Conservation (phyloP, 2,888 invertebrate genomes). For the Nomada lathburiana region DNA sequence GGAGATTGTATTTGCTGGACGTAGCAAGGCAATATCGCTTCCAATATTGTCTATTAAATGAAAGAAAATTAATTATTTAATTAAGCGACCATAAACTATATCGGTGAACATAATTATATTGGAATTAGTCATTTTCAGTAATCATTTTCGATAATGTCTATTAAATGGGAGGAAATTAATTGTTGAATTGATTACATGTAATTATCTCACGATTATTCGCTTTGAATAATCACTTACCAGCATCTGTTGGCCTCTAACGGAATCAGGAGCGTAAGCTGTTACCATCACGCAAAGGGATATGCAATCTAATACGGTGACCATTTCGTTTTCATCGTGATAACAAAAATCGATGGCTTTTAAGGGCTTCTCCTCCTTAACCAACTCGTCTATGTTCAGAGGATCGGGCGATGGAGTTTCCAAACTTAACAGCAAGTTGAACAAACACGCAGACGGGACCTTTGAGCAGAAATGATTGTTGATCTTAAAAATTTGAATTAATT, state of each 20-base stretch:
- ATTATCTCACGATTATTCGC: no score
- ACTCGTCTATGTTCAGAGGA: slow-evolving; percentile 95
- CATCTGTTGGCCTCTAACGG: slow-evolving; percentile 96
- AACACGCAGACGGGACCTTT: slow-evolving; percentile 94
- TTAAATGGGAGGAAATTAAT: no score
- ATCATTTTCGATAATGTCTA: no score
- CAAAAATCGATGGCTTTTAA: slow-evolving; percentile 98
- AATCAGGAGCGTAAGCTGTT: slow-evolving; percentile 98
- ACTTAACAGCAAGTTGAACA: slow-evolving; percentile 96
- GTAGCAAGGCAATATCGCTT: slow-evolving; percentile 98
- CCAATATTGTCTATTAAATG: slow-evolving; percentile 92
- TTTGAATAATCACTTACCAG: slow-evolving; percentile 86
- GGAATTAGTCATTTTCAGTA: no score
- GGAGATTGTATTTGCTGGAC: slow-evolving; percentile 96
- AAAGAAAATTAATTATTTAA: background rate
- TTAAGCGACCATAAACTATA: background rate
- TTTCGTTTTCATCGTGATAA: slow-evolving; percentile 98
- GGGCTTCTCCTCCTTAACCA: slow-evolving; percentile 96
- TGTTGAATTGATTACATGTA: no score
- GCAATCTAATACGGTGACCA: slow-evolving; percentile 98
- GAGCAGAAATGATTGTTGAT: slow-evolving; percentile 17
- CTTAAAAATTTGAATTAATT: slow-evolving; percentile 13
- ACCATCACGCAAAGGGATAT: slow-evolving; percentile 99
- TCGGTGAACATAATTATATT: background rate
- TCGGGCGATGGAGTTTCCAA: slow-evolving; percentile 97